These are phyloP conservation scores for Oedothorax gibbosus DNA, from an alignment of 1,140 invertebrate genomes.

Conservation along the genomic window DNA sequence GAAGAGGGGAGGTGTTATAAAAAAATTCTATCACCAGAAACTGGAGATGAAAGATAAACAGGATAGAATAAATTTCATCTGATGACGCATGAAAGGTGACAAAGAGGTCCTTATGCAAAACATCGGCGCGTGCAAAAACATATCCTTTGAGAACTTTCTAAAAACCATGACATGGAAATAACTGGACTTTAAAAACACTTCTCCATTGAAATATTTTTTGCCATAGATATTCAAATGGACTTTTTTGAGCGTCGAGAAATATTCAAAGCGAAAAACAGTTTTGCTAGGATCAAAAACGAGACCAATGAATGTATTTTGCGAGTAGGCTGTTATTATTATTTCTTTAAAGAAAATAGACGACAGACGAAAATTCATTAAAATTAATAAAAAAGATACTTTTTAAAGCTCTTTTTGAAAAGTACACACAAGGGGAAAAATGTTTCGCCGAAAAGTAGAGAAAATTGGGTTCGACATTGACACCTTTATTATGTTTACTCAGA, in stretches of 20 bases:
- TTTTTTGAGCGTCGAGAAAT: background rate
- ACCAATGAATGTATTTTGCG: background rate
- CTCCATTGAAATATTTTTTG: slow-evolving; percentile 29
- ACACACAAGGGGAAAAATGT: background rate
- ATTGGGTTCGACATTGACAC: background rate
- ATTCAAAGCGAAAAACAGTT: background rate
- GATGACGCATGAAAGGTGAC: slow-evolving; percentile 32
- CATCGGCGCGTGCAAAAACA: slow-evolving; percentile 5
- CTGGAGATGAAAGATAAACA: slow-evolving; percentile 49
- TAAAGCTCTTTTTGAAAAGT: background rate
- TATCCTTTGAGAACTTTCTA: background rate
- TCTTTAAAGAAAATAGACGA: background rate
- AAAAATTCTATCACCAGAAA: slow-evolving; percentile 46
- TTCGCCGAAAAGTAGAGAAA: background rate
- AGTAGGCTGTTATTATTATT: background rate
- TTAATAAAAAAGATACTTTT: background rate
- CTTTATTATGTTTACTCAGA: background rate
- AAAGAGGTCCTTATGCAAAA: slow-evolving; percentile 44
- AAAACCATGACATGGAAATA: slow-evolving; percentile 2
- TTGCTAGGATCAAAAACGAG: slow-evolving; percentile 10
- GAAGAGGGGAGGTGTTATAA: background rate
- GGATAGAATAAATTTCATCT: slow-evolving; percentile 44
- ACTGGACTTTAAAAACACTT: slow-evolving; percentile 13
- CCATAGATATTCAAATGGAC: background rate
- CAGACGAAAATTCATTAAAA: background rate